Percentiles rank a stretch among this genome's conserved stretches.
phyloP scores from a whole-genome alignment of 92 coral and sea anemone species.

The Actinostola sp. region DNA sequence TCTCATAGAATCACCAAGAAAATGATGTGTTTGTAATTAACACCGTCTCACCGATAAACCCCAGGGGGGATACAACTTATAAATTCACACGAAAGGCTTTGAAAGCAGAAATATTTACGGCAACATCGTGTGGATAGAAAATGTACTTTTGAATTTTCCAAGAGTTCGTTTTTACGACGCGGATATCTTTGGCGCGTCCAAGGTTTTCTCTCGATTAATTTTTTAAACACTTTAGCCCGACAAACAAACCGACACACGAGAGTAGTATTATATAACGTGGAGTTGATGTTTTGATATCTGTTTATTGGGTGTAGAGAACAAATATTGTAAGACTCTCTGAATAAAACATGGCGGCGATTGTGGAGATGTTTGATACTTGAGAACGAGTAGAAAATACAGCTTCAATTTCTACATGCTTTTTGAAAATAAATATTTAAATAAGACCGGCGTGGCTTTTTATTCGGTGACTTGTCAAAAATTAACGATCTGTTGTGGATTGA shows the following conservation, averaged over 20 bases:
- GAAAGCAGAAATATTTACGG: too few species aligned
- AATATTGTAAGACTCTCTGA: not conserved
- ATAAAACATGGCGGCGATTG: not conserved
- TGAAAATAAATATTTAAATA: conserved; percentile 20
- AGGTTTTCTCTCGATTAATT: too few species aligned
- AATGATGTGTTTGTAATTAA: too few species aligned
- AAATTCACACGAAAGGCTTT: too few species aligned
- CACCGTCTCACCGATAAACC: too few species aligned
- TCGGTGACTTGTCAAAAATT: conserved; percentile 31
- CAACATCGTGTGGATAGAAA: too few species aligned
- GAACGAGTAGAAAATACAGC: not conserved
- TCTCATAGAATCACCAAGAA: too few species aligned
- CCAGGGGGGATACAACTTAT: too few species aligned
- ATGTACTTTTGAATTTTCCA: too few species aligned
- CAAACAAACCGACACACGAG: not conserved
- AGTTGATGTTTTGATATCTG: not conserved
- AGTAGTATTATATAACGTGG: not conserved
- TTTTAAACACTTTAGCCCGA: conserved; percentile 1
- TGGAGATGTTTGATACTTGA: not conserved
- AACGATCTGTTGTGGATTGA: conserved; percentile 11
- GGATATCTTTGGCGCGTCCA: too few species aligned
- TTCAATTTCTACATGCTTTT: not conserved
- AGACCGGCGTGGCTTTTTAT: not conserved
- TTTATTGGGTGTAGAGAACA: not conserved
- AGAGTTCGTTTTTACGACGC: too few species aligned